phyloP scores from a whole-genome alignment of 2,797 vertebrate species.

The Simalia tracyae region DNA sequence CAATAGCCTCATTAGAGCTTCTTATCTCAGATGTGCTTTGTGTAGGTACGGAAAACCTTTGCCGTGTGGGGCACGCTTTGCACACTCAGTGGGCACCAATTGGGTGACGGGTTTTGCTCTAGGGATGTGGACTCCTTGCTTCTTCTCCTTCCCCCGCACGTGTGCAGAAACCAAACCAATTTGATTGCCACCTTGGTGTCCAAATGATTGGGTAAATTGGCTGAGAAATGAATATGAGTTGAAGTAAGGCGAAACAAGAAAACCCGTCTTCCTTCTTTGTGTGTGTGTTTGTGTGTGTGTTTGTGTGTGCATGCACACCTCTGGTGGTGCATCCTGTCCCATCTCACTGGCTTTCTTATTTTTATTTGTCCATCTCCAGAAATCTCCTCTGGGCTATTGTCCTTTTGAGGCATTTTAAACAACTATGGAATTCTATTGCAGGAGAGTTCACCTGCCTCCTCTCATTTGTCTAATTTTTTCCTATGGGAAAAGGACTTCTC shows the following conservation, averaged over 20 bases:
- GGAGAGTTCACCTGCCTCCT: conserved; percentile 57
- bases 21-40: conserved; percentile 51
- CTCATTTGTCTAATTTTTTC: conserved; percentile 40
- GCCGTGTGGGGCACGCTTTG: conserved; percentile 51
- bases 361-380: conserved; percentile 53
- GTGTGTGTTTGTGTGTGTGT: conserved; percentile 38
- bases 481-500: conserved; percentile 51
- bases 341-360: background rate
- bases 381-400: conserved; percentile 39
- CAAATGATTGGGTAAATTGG: conserved; percentile 65
- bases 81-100: conserved; percentile 26
- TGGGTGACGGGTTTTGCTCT: conserved; percentile 52
- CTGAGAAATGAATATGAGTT: conserved; percentile 35
- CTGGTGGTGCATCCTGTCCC: conserved; percentile 35
- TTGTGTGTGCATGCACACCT: conserved; percentile 41
- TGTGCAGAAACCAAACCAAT: conserved; percentile 36
- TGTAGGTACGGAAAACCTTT: conserved; percentile 47
- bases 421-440: background rate
- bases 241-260: background rate
- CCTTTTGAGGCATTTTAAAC: background rate
- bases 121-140: conserved; percentile 21
- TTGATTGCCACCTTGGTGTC: conserved; percentile 49
- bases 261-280: background rate
- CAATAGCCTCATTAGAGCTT: conserved; percentile 19
- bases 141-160: conserved; percentile 39